Percentiles rank a stretch among this genome's conserved stretches.
Evolutionary conservation across 2,113 vertebrate genomes (phyloP).

Genomic region (Sebastes fasciatus): DNA sequence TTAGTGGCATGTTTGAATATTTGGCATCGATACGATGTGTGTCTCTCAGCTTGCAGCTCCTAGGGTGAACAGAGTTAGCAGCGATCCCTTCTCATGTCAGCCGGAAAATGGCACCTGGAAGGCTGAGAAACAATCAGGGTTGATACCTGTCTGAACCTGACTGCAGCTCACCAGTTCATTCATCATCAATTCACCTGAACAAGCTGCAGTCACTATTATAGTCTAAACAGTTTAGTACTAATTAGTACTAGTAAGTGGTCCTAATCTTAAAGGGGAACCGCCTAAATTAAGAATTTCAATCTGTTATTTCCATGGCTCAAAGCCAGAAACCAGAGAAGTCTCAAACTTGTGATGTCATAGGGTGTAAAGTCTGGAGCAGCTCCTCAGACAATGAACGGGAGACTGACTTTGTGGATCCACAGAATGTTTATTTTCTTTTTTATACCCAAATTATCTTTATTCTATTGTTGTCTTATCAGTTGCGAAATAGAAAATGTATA

Average conservation of each 20-base stretch:
- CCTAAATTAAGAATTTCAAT: too few relatives aligned
- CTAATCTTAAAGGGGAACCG: neutral
- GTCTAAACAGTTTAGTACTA: neutral
- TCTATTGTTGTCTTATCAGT: too few relatives aligned
- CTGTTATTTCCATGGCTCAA: too few relatives aligned
- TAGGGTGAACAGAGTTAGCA: neutral
- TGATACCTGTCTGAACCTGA: neutral
- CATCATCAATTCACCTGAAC: neutral
- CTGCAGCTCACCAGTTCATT: neutral
- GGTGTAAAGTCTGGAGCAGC: too few relatives aligned
- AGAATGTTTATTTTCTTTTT: too few relatives aligned
- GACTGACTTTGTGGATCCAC: too few relatives aligned
- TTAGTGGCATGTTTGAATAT: neutral
- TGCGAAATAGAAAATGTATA: too few relatives aligned
- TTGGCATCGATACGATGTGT: too few relatives aligned
- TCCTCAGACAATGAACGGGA: too few relatives aligned
- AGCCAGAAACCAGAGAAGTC: too few relatives aligned
- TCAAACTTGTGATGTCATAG: too few relatives aligned
- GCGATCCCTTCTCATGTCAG: neutral
- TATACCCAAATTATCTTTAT: too few relatives aligned
- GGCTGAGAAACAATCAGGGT: neutral
- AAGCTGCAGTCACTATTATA: neutral
- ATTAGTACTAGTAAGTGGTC: neutral
- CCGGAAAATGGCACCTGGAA: neutral
- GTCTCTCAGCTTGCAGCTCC: neutral